A percentile compares a stretch with the other conserved stretches of the same genome.
Evolutionary conservation across 2,797 vertebrate genomes (phyloP).

Genomic region (Thalassophryne amazonica): DNA sequence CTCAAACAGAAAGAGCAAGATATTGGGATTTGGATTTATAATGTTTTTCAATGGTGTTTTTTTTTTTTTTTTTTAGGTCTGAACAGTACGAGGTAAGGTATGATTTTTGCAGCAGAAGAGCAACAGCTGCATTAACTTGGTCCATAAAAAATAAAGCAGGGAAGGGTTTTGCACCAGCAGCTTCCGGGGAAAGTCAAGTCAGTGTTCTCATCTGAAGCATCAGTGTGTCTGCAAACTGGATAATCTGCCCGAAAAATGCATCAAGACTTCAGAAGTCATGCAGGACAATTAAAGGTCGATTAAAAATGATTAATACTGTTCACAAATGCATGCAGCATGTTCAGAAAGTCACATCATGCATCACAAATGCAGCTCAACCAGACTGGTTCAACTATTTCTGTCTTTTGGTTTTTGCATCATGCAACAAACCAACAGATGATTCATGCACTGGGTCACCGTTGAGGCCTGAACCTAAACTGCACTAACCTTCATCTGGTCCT

Average conservation of each 20-base stretch:
- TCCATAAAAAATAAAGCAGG: constrained; percentile 15
- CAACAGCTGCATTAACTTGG: not conserved
- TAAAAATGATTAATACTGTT: not conserved
- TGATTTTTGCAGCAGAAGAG: constrained; percentile 37
- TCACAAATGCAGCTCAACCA: not conserved
- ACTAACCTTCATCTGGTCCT: constrained; percentile 73
- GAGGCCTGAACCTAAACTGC: constrained; percentile 17
- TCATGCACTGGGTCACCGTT: constrained; percentile 70
- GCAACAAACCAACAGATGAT: constrained; percentile 9
- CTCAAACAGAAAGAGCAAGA: no score
- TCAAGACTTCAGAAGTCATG: constrained; percentile 9
- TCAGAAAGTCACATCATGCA: constrained; percentile 16
- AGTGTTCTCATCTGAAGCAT: constrained; percentile 31
- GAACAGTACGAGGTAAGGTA: constrained; percentile 36
- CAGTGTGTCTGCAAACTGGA: not conserved
- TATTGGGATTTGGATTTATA: no score
- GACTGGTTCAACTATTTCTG: not conserved
- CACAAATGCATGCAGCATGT: not conserved
- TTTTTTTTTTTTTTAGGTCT: no score
- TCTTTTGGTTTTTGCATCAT: constrained; percentile 27
- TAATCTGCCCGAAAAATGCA: constrained; percentile 1
- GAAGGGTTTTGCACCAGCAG: not conserved
- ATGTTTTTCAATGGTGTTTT: constrained; percentile 24
- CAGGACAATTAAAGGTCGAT: not conserved
- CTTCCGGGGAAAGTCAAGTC: constrained; percentile 44